A percentile compares a stretch with the other conserved stretches of the same genome.
phyloP scores from a whole-genome alignment of 2,113 vertebrate genomes.

The Butastur rufipennis region DNA sequence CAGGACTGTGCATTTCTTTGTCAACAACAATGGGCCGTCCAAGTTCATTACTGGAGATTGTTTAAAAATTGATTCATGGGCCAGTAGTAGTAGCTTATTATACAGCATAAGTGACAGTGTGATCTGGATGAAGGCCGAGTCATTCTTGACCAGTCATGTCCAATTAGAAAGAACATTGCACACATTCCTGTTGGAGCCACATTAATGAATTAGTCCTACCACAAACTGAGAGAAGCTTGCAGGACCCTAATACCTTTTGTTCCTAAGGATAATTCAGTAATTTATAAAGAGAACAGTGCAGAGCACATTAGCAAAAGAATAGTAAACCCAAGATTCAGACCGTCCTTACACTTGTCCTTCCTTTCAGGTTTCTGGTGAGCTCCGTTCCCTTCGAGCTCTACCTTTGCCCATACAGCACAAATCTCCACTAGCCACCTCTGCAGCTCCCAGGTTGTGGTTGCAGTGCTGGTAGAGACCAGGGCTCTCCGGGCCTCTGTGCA shows the following conservation, averaged over 20 bases:
- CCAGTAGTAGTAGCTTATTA: constrained; percentile 81
- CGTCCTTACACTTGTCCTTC: not conserved
- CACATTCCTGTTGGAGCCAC: constrained; percentile 76
- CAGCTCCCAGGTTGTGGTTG: not conserved
- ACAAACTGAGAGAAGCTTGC: constrained; percentile 76
- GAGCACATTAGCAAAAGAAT: constrained; percentile 46
- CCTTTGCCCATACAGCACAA: not conserved
- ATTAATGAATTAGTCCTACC: constrained; percentile 83
- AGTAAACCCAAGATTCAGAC: not conserved
- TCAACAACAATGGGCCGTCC: constrained; percentile 74
- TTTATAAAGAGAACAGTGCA: constrained; percentile 68
- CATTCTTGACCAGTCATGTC: constrained; percentile 79
- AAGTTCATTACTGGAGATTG: constrained; percentile 80
- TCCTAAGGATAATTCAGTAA: constrained; percentile 73
- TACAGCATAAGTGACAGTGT: constrained; percentile 74
- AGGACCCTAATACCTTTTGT: constrained; percentile 77
- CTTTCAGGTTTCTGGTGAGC: not conserved
- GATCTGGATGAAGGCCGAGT: constrained; percentile 71
- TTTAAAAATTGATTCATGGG: constrained; percentile 74
- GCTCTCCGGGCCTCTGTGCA: not conserved
- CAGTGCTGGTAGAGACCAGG: not conserved
- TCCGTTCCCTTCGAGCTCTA: fast-evolving
- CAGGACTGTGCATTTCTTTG: constrained; percentile 71
- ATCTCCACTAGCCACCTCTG: not conserved
- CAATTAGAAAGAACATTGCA: constrained; percentile 76